These are phyloP conservation scores for Bufo gargarizans DNA, from an alignment of 2,113 vertebrate genomes.

Conservation along the genomic window DNA sequence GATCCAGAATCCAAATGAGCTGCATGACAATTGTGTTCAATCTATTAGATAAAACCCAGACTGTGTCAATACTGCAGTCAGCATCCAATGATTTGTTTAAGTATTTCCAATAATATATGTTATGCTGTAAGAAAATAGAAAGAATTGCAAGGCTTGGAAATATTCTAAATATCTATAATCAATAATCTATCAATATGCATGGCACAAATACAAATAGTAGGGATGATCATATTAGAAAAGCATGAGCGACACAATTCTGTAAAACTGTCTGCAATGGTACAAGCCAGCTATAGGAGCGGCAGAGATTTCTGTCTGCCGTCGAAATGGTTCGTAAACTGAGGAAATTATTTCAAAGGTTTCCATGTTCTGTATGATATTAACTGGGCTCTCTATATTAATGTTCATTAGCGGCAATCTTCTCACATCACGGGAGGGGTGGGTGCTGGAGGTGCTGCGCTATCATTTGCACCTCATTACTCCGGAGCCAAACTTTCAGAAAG, in stretches of 20 bases:
- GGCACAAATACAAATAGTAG: background rate
- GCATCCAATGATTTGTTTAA: no score
- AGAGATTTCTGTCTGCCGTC: constrained; percentile 14
- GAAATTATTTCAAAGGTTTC: constrained; percentile 38
- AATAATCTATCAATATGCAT: background rate
- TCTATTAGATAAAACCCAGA: no score
- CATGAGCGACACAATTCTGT: background rate
- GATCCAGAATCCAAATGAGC: no score
- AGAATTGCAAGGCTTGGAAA: no score
- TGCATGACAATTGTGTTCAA: no score
- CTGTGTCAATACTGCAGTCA: no score
- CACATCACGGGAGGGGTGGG: constrained; percentile 76
- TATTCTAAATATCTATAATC: background rate
- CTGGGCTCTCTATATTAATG: constrained; percentile 64
- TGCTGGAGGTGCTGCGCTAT: constrained; percentile 75
- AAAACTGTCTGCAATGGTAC: background rate
- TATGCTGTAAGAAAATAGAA: no score
- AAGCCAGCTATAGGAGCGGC: background rate
- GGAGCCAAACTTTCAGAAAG: constrained; percentile 79
- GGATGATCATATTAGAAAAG: background rate
- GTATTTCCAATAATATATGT: no score
- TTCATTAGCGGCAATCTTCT: constrained; percentile 71
- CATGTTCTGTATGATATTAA: constrained; percentile 68
- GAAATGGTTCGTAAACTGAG: constrained; percentile 13
- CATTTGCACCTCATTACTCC: constrained; percentile 86